Evolutionary conservation across 2,888 invertebrate genomes (phyloP).

Genomic region (Phrixothrix hirtus): DNA sequence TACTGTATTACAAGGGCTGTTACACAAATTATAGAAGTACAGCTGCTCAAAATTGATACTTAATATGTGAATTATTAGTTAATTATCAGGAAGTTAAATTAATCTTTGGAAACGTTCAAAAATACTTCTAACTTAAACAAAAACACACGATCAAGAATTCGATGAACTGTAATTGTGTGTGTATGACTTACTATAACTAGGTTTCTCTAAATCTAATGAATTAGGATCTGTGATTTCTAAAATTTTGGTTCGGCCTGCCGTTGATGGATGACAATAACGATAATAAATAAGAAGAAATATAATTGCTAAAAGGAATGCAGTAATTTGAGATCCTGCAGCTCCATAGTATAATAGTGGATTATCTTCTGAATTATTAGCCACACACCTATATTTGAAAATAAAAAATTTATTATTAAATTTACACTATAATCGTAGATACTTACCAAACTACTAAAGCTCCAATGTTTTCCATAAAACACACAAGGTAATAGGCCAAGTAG

Average conservation of each 20-base stretch:
- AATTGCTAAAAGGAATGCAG: conserved; percentile 52
- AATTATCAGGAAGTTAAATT: no score
- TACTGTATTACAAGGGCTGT: no score
- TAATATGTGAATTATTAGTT: no score
- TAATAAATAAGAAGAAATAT: conserved; percentile 56
- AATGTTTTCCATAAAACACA: conserved; percentile 59
- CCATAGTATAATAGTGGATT: conserved; percentile 55
- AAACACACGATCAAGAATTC: conserved; percentile 49
- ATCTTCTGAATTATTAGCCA: conserved; percentile 52
- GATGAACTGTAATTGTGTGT: conserved; percentile 37
- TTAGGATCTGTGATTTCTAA: conserved; percentile 43
- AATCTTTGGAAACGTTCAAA: background rate
- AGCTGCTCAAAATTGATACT: no score
- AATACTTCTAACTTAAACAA: conserved; percentile 36
- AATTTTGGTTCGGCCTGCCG: conserved; percentile 43
- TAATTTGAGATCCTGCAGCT: conserved; percentile 52
- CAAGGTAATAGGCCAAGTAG: conserved; percentile 57
- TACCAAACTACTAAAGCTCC: conserved; percentile 57
- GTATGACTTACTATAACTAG: conserved; percentile 53
- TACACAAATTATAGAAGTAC: no score
- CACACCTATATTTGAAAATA: conserved; percentile 49
- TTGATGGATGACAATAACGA: conserved; percentile 55
- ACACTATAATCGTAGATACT: no score
- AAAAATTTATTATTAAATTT: no score
- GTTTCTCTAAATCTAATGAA: conserved; percentile 48